Base-by-base conservation (phyloP, 2,797 vertebrate genomes). In the Tarsius wallacei region DNA sequence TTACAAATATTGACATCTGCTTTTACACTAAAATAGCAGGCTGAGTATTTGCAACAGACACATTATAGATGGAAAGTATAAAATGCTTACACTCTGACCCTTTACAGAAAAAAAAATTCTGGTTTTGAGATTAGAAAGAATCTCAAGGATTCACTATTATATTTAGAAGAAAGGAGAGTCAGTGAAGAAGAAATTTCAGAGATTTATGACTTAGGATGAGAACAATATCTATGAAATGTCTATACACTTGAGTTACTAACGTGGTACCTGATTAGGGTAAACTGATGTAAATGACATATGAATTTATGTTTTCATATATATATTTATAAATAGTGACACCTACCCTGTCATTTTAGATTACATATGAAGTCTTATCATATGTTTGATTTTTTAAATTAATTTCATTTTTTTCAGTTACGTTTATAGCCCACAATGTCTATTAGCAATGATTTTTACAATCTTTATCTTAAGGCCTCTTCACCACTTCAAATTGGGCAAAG, bases 1-100 rank as follows among this genome's bases (percentile, higher is more conserved):
- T 95, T 78, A n/a, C 53, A 97, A 97, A 68, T 96, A 89, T 57
- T n/a, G 82, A 15, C 87, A 87, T 10, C 14, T 68, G 7, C 10
- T 42, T 80, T 82, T 77, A 93, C 73, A 68, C n/a, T 71, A 76
- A 17, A 80, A 9, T 73, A 36, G 2, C 19, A 53, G 15, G 21
- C 47, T 87, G 66, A 31, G 9, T 85, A 49, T 8, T 92, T 90
- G 12, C 22, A 88, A 77, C 4, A 19, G 49, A 84, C 15, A 68
- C 4, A 3, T 14, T 90, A 21, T 86, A 86, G 42, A 76, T 16
- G 17, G 19, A 90, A 94, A 91, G 28, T 8, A 96, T 94, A 70
- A 82, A 89, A 64, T 94, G 76, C 93, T 96, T 91, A 84, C 49
- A 57, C 55, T 36, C 47, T 96, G 6, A 36, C 28, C 36, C 22